Percentiles rank a stretch among this genome's conserved stretches.
Conservation (phyloP, 64 coral and sea anemone species). For the Cladopsammia gracilis region DNA sequence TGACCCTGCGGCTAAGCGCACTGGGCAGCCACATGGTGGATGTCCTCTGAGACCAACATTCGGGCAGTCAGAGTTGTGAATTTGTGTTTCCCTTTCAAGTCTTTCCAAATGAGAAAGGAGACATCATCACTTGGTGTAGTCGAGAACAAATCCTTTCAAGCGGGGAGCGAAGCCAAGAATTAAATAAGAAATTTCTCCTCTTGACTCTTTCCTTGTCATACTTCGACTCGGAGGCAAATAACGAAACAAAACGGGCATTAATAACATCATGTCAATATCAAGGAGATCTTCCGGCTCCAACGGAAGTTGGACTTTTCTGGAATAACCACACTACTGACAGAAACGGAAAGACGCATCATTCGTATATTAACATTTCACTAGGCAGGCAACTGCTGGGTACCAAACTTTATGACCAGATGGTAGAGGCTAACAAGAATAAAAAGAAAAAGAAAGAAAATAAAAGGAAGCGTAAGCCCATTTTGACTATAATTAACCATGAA, state of each 20-base stretch:
- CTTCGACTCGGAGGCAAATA: not conserved
- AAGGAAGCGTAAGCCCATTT: no score
- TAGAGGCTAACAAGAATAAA: no score
- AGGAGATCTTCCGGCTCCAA: no score
- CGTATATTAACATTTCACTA: not conserved
- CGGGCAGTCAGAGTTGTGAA: not conserved
- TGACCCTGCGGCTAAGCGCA: slow-evolving; percentile 26
- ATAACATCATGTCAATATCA: no score
- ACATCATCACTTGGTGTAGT: not conserved
- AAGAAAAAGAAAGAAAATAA: no score
- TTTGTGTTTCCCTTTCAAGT: not conserved
- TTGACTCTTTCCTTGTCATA: slow-evolving; percentile 38
- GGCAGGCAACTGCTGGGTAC: not conserved
- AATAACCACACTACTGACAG: no score
- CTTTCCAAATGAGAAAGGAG: slow-evolving; percentile 47
- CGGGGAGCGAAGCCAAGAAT: slow-evolving; percentile 16
- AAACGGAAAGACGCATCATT: no score
- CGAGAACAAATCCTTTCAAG: not conserved
- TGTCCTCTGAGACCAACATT: not conserved
- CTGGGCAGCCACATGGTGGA: not conserved
- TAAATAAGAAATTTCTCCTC: not conserved
- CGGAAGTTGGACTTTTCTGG: no score
- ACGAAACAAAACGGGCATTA: not conserved
- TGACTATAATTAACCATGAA: no score
- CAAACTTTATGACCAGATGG: no score